Conservation (phyloP, 1,140 invertebrate species). For the Limonius californicus region DNA sequence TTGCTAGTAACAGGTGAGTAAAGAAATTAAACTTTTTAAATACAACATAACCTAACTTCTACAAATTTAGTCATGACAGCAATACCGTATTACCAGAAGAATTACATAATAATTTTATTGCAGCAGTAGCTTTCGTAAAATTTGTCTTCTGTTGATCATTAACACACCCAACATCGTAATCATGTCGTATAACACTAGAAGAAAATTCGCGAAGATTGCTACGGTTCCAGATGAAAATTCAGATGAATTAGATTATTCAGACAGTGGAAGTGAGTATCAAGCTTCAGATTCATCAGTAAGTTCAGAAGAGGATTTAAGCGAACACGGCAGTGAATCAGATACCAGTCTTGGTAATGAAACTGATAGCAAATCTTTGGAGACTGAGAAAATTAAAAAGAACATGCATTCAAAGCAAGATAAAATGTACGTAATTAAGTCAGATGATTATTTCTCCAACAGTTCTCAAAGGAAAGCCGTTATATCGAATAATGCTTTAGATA, state of each 20-base stretch:
- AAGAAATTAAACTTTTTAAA: no score
- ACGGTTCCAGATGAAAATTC: neutral
- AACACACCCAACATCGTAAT: neutral
- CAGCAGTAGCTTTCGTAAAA: neutral
- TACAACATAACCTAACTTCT: no score
- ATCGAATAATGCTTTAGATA: slow-evolving; percentile 77
- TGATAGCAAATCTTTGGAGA: neutral
- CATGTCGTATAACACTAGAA: neutral
- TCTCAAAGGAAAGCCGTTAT: slow-evolving; percentile 61
- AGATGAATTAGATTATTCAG: neutral
- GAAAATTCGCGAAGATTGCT: neutral
- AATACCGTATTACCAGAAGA: no score
- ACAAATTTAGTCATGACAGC: no score
- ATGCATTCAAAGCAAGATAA: neutral
- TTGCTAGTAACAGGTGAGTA: no score
- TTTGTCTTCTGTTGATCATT: neutral
- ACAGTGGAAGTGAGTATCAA: neutral
- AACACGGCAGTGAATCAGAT: neutral
- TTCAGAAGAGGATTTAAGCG: neutral
- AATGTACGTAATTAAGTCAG: slow-evolving; percentile 57
- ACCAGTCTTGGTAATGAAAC: neutral
- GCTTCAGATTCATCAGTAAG: neutral
- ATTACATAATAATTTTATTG: neutral
- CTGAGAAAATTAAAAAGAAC: neutral
- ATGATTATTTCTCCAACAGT: slow-evolving; percentile 63